These are phyloP conservation scores for Pelvicachromis taeniatus DNA, from an alignment of 2,113 vertebrate genomes.

Conservation along the genomic window DNA sequence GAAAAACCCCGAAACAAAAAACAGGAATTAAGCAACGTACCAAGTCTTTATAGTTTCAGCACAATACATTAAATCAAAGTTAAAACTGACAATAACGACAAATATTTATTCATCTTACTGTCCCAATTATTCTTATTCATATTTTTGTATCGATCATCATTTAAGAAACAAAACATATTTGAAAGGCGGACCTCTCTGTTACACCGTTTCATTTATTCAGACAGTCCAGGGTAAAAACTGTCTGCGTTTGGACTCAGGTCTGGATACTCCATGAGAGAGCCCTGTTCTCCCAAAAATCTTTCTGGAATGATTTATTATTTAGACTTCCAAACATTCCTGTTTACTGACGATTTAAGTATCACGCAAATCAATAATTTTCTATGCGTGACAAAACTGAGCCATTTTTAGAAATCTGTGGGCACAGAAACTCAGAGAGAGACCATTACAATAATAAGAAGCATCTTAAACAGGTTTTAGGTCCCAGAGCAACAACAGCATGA, in stretches of 20 bases:
- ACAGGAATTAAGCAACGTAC: background rate
- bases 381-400: background rate
- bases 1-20: background rate
- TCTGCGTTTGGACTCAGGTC: background rate
- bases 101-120: background rate
- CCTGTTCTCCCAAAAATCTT: background rate
- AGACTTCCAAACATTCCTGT: background rate
- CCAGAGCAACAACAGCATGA: conserved; percentile 8
- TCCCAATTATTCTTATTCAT: background rate
- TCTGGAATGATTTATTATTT: background rate
- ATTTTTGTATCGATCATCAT: background rate
- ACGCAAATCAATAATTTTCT: conserved; percentile 9
- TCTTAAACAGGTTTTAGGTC: conserved; percentile 15
- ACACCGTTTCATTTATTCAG: background rate
- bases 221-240: background rate
- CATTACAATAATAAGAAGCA: conserved; percentile 15
- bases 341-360: background rate
- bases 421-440: background rate
- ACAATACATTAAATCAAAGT: background rate
- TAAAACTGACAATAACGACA: background rate
- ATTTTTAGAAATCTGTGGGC: conserved; percentile 9
- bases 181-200: background rate
- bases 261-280: background rate
- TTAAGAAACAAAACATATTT: background rate
- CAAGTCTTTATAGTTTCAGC: background rate